Evolutionary conservation across 30 jellyfish, hydroid and myxozoan genomes (phyloP), one percentile per base, ranked within the genome.

Genomic region (Mastigias papua): DNA sequence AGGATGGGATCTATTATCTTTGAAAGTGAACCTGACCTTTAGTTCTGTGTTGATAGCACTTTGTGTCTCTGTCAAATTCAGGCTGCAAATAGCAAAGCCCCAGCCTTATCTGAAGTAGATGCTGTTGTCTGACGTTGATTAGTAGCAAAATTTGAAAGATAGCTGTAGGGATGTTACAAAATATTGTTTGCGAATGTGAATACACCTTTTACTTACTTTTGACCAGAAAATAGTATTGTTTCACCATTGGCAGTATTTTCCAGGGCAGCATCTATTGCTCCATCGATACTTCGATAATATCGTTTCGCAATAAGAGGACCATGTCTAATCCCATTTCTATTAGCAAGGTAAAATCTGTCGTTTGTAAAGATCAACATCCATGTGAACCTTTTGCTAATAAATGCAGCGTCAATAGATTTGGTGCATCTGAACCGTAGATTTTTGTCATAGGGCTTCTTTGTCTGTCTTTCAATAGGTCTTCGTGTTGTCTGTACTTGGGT

Each of bases 251-350:
- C 89, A 15, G 89, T 28, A 35, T 86, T 74, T 32, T 46, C 84
- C 62, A 86, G 1, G 6, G 89, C 79, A 11, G 94, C 49, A 48
- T 74, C 89, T 7, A 86, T 76, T 10, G 26, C 46, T 22, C 89
- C 94, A 9, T 60, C 48, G 23, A 86, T 49, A 35, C 51, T 54
- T 10, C 93, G 93, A 16, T 79, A 79, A 48, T 89, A 89, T 28
- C 67, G 61, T 29, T 54, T 35, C 27, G 88, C 87, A 25, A 46
- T 19, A 15, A 89, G 48, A 17, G 97, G 97, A 8, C 97, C 97
- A 33, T 89, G 89, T 11, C 91, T 42, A 22, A 89, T 76, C 48
- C 97, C 97, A 27, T 70, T 80, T 46, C 90, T 62, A 51, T 89
- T 82, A 21, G 91, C 97, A 34, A 89, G 91, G 58, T 80, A 81